Percentiles rank a stretch among this genome's conserved stretches.
Conservation (phyloP, 1,140 invertebrate genomes). For the Panagrolaimus sp. region DNA sequence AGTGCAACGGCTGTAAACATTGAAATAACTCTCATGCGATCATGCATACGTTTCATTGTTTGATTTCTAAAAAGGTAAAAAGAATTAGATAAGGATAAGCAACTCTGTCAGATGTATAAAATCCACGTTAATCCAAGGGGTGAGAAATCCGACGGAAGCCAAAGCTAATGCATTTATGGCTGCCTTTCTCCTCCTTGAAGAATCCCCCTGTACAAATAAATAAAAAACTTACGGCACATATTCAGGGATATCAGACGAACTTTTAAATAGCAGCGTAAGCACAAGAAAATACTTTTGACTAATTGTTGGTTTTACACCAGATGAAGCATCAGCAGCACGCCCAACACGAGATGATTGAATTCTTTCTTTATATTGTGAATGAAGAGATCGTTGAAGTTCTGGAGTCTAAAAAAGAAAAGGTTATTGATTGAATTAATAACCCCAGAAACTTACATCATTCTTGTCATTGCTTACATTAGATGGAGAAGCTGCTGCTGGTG, state of each 20-base stretch:
- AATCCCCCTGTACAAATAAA: no score
- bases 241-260: slow-evolving; percentile 25
- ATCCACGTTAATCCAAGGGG: no score
- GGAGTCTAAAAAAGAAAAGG: no score
- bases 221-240: slow-evolving; percentile 41
- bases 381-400: slow-evolving; percentile 9
- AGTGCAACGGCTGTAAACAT: slow-evolving; percentile 28
- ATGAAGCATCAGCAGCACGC: not conserved
- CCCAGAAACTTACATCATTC: no score
- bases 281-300: slow-evolving; percentile 40
- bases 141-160: no score
- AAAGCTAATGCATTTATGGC: no score
- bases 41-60: slow-evolving; percentile 46
- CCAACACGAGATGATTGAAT: not conserved
- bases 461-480: no score
- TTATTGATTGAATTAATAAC: no score
- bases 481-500: no score
- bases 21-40: slow-evolving; percentile 45
- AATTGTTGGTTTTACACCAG: slow-evolving; percentile 29
- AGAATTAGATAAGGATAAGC: not conserved
- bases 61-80: slow-evolving; percentile 23
- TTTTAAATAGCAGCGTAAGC: slow-evolving; percentile 36
- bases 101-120: no score
- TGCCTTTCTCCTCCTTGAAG: no score
- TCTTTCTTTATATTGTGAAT: slow-evolving; percentile 9